Base-by-base conservation (phyloP, 2,797 vertebrate species). In the Novumbra hubbsi region DNA sequence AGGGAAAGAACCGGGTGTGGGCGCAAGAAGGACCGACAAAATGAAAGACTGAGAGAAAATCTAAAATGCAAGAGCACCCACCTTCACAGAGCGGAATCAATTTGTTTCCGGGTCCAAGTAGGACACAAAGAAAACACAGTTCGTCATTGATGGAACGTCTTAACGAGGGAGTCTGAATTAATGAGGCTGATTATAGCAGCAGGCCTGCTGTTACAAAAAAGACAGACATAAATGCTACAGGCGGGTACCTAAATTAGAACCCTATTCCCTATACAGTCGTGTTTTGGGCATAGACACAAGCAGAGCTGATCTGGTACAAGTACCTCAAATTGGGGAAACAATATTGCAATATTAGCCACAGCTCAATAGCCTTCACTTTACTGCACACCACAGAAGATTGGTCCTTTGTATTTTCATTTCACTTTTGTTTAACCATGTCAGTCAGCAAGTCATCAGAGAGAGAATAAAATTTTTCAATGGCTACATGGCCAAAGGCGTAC, bases 111-210 rank as follows among this genome's bases (percentile, higher is more conserved):
- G 48, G 21, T 41, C 45, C 73, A 41, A 74, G 24, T 62, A n/a
- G 70, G 64, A 79, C 68, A 69, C 62, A 77, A 76, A 77, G 70
- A 78, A 71, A 62, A 76, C 17, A 55, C 17, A 62, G 55, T 72
- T 78, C 71, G 78, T 79, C 72, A 84, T 30, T 41, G 73, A 45
- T 11, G 41, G 12, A 45, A 55, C 34, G 60, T 64, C 66, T 68
- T 75, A 75, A 78, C 75, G 62, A 77, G 70, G 32, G 41, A 76
- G 21, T 6, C 30, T 52, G 21, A 11, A 75, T 75, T 70, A 77
- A 73, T 68, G 32, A 45, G 30, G 16, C 60, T 55, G 69, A 68
- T 78, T 70, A 14, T 48, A 32, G 45, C 68, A 63, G 27, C 27
- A 57, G 16, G 55, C 7, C 63, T n/a, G 55, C 55, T 60, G 19